phyloP scores from a whole-genome alignment of 2,113 vertebrate genomes.

The Tachuris rubrigastra region DNA sequence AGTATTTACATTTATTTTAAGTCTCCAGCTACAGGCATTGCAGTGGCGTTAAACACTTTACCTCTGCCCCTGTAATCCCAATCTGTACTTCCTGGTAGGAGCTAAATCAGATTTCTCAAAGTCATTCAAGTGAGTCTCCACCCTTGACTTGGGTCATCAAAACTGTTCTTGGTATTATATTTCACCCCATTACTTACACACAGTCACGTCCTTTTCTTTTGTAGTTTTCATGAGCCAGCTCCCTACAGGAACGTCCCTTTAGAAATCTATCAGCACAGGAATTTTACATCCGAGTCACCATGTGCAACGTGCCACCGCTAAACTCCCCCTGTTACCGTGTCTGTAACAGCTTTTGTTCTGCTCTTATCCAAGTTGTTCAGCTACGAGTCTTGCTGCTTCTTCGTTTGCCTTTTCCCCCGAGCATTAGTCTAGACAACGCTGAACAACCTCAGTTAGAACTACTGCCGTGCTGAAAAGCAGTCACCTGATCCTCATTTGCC shows the following conservation, averaged over 20 bases:
- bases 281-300: neutral
- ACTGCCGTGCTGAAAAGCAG: neutral
- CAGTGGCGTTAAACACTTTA: neutral
- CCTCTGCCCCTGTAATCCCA: neutral
- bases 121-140: neutral
- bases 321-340: neutral
- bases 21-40: neutral
- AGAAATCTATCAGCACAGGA: neutral
- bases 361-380: neutral
- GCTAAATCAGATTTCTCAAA: neutral
- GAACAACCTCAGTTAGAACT: too few relatives aligned
- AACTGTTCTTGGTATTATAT: neutral
- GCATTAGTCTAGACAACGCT: neutral
- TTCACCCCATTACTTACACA: neutral
- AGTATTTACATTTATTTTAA: neutral
- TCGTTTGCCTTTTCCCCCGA: neutral
- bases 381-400: neutral
- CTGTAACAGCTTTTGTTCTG: neutral
- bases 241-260: neutral
- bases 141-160: neutral
- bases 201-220: rapidly evolving
- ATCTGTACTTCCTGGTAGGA: neutral
- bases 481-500: neutral
- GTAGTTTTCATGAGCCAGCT: neutral
- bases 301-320: neutral